Evolutionary conservation across 2,888 invertebrate genomes (phyloP).

Genomic region (Agonopterix arenella): DNA sequence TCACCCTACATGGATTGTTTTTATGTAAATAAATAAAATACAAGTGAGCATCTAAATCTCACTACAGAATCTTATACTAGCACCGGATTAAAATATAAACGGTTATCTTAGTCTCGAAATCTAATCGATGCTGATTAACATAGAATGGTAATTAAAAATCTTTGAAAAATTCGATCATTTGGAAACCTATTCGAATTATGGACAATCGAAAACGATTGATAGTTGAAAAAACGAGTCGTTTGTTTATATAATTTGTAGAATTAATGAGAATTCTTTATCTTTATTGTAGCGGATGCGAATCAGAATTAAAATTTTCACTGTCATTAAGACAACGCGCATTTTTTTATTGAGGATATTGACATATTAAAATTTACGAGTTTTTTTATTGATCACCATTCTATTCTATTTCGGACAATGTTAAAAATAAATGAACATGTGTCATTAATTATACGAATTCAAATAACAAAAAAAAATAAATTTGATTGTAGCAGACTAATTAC

Average conservation of each 20-base stretch:
- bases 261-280: slow-evolving; percentile 36
- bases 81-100: slow-evolving; percentile 24
- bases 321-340: slow-evolving; percentile 21
- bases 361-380: neutral
- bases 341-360: slow-evolving; percentile 16
- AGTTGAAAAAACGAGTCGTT: slow-evolving; percentile 21
- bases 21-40: too few species aligned
- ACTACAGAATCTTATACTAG: neutral
- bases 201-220: slow-evolving; percentile 17
- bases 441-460: neutral
- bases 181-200: slow-evolving; percentile 26
- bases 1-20: too few species aligned
- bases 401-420: neutral
- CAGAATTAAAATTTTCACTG: slow-evolving; percentile 20
- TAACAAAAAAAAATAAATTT: slow-evolving; percentile 17
- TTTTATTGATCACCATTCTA: slow-evolving; percentile 1
- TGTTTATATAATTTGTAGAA: slow-evolving; percentile 29
- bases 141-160: slow-evolving; percentile 54
- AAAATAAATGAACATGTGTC: neutral
- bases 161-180: slow-evolving; percentile 28
- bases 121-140: slow-evolving; percentile 43
- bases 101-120: slow-evolving; percentile 28
- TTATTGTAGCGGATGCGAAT: slow-evolving; percentile 27
- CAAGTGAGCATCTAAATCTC: too few species aligned
- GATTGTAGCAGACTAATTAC: slow-evolving; percentile 50